phyloP scores from a whole-genome alignment of 1,140 invertebrate species.

The Drosophila bocqueti region DNA sequence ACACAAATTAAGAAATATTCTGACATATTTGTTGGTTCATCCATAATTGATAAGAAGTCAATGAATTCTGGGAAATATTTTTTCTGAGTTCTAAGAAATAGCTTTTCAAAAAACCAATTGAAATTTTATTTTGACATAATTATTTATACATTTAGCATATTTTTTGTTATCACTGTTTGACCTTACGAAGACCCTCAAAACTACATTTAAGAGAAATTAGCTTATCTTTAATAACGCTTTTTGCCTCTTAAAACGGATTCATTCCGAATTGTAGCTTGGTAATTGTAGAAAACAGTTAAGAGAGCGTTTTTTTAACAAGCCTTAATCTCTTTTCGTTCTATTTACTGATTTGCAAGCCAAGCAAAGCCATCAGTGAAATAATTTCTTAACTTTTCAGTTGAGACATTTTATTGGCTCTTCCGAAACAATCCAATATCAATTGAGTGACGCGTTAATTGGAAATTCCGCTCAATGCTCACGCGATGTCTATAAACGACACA shows the following conservation, averaged over 20 bases:
- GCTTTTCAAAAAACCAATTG: no score
- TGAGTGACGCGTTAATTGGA: conserved; percentile 26
- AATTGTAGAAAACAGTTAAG: not conserved
- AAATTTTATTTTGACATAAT: no score
- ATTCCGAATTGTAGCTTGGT: not conserved
- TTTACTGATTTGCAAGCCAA: conserved; percentile 7
- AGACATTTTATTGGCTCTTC: conserved; percentile 10
- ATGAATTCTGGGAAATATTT: no score
- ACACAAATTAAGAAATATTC: no score
- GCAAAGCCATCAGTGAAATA: not conserved
- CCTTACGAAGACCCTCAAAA: conserved; percentile 23
- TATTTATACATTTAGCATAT: not conserved
- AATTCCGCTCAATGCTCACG: conserved; percentile 9
- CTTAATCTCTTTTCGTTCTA: not conserved
- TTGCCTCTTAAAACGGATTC: no score
- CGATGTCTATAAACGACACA: conserved; percentile 1
- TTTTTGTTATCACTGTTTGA: conserved; percentile 11
- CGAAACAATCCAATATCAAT: conserved; percentile 20
- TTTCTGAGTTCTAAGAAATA: no score
- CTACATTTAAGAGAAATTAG: not conserved
- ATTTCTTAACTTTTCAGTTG: not conserved
- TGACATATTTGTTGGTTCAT: no score
- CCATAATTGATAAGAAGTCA: no score
- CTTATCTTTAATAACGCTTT: not conserved
- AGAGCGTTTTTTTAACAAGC: not conserved